phyloP scores from a whole-genome alignment of 2,888 invertebrate genomes.

The Stenodera caucasica region DNA sequence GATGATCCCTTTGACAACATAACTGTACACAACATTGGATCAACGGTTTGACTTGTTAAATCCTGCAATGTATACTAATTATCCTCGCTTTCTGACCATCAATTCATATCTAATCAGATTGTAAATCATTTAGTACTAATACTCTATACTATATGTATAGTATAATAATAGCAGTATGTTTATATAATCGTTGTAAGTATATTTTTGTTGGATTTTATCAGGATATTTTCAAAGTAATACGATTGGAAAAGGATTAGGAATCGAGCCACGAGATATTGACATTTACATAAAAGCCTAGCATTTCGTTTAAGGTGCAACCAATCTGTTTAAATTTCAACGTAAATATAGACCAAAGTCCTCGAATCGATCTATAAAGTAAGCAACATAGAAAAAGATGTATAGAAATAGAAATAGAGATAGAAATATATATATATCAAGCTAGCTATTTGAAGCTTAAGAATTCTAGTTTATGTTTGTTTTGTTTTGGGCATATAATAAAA shows the following conservation, averaged over 20 bases:
- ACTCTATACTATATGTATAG: conserved; percentile 11
- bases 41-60: conserved; percentile 38
- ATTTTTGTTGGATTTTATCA: neutral
- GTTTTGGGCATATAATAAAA: neutral
- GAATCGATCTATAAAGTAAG: neutral
- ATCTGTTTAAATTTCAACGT: conserved; percentile 7
- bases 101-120: conserved; percentile 50
- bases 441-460: neutral
- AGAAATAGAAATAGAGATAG: neutral
- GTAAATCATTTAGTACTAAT: conserved; percentile 54
- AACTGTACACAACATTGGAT: conserved; percentile 25
- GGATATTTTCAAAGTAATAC: neutral
- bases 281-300: neutral
- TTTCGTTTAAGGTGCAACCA: conserved; percentile 4
- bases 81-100: conserved; percentile 51
- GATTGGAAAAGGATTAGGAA: neutral
- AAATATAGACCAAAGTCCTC: neutral
- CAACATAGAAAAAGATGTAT: neutral
- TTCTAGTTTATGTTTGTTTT: conserved; percentile 5
- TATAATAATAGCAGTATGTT: neutral
- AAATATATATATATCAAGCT: neutral
- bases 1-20: conserved; percentile 18
- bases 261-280: neutral
- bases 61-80: conserved; percentile 49
- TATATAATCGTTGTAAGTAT: no score